Conservation (phyloP, 1,140 invertebrate genomes). For the Glomeris maerens region DNA sequence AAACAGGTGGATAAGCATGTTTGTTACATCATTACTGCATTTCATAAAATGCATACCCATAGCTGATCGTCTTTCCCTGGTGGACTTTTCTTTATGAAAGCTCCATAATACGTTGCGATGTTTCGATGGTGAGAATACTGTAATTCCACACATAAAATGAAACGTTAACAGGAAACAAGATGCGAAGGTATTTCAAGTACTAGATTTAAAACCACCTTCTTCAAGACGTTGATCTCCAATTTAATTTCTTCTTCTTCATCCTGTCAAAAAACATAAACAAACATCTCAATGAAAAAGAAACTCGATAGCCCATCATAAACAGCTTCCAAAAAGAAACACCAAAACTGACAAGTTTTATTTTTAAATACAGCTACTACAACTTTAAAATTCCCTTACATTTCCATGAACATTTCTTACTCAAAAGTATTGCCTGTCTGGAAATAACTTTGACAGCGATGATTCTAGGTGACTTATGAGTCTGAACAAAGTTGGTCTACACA, state of each 20-base stretch:
- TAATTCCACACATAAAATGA: conserved; percentile 23
- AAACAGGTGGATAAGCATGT: conserved; percentile 11
- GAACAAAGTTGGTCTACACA: too few species aligned
- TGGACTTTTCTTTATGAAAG: conserved; percentile 98
- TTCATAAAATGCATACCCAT: conserved; percentile 44
- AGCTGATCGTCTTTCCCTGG: conserved; percentile 98
- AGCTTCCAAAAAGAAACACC: too few species aligned
- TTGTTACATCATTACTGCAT: background rate
- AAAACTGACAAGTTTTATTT: too few species aligned
- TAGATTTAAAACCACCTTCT: conserved; percentile 42
- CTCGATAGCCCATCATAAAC: too few species aligned
- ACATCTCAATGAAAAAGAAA: too few species aligned
- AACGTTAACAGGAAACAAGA: conserved; percentile 23
- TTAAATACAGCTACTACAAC: too few species aligned
- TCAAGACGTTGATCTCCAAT: conserved; percentile 97
- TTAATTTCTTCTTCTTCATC: conserved; percentile 99
- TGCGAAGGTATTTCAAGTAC: conserved; percentile 1
- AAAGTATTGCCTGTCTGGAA: too few species aligned
- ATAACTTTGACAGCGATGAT: too few species aligned
- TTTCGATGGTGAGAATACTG: conserved; percentile 98
- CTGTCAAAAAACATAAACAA: conserved; percentile 33
- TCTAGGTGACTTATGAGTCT: too few species aligned
- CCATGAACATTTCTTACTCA: too few species aligned
- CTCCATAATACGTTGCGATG: conserved; percentile 99
- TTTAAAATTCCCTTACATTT: too few species aligned